Conservation (phyloP, 2,797 vertebrate species). For the Cetoscarus ocellatus region DNA sequence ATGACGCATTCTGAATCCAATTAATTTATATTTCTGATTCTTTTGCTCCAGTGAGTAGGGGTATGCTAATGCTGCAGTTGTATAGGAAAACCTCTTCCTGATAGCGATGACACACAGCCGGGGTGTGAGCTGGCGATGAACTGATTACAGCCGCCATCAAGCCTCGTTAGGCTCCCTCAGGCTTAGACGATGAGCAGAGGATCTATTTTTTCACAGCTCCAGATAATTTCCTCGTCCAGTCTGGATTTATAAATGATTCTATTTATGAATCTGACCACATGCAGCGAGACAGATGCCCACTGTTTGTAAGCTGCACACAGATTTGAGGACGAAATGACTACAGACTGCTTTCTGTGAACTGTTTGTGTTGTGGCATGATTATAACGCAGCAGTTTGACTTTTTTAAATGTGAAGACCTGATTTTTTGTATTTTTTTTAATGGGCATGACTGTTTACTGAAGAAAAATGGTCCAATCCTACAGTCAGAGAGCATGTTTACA, state of each 20-base stretch:
- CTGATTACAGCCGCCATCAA: constrained; percentile 56
- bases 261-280: constrained; percentile 48
- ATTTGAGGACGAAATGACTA: neutral
- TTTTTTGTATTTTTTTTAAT: constrained; percentile 43
- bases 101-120: constrained; percentile 25
- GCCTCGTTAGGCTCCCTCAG: constrained; percentile 51
- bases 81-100: neutral
- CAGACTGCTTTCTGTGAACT: constrained; percentile 18
- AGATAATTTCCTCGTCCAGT: constrained; percentile 40
- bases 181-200: constrained; percentile 59
- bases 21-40: neutral
- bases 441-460: constrained; percentile 50
- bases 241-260: constrained; percentile 34
- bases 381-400: constrained; percentile 3
- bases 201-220: constrained; percentile 55
- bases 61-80: constrained; percentile 1
- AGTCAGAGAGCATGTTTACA: constrained; percentile 34
- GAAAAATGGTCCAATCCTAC: constrained; percentile 6
- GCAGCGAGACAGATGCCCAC: constrained; percentile 10
- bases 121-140: constrained; percentile 49
- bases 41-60: neutral
- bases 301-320: constrained; percentile 19
- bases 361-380: constrained; percentile 55
- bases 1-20: constrained; percentile 3
- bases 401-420: constrained; percentile 11